Conservation (phyloP, 2,888 invertebrate genomes). For the Mayetiola destructor region DNA sequence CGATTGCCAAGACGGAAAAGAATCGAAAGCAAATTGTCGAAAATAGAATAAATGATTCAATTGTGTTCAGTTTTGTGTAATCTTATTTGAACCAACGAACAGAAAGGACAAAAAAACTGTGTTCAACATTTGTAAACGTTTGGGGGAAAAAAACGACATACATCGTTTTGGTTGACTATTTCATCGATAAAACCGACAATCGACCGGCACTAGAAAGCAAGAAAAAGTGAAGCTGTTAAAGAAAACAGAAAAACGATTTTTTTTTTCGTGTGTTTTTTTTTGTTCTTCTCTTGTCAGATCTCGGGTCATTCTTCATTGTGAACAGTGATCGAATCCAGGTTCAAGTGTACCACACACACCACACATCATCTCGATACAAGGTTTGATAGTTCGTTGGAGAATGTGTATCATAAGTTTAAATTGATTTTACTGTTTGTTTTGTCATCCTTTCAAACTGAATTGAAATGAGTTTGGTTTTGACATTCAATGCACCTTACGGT, state of each 20-base stretch:
- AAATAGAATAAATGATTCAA: slow-evolving; percentile 9
- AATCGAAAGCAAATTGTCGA: slow-evolving; percentile 12
- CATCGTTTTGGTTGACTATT: no score
- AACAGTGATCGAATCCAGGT: slow-evolving; percentile 1
- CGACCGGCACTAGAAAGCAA: slow-evolving; percentile 1
- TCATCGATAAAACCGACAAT: neutral
- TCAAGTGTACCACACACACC: no score
- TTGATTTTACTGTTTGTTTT: slow-evolving; percentile 1
- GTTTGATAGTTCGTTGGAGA: neutral
- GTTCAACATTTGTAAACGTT: no score
- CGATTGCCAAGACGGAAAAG: neutral
- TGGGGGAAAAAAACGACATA: no score
- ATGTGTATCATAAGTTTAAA: slow-evolving; percentile 10
- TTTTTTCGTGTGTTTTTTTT: no score
- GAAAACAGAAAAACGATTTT: neutral
- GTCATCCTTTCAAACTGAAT: neutral
- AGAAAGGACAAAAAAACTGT: neutral
- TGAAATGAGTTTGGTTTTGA: no score
- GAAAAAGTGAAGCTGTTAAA: neutral
- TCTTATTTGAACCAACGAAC: neutral
- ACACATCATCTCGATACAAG: neutral
- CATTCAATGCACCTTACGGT: no score
- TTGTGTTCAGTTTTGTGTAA: slow-evolving; percentile 2
- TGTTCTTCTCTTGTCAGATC: no score
- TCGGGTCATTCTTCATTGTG: no score